Percentiles rank a stretch among this genome's conserved stretches.
phyloP scores from a whole-genome alignment of 2,113 vertebrate genomes.

The Calidris pygmaea region DNA sequence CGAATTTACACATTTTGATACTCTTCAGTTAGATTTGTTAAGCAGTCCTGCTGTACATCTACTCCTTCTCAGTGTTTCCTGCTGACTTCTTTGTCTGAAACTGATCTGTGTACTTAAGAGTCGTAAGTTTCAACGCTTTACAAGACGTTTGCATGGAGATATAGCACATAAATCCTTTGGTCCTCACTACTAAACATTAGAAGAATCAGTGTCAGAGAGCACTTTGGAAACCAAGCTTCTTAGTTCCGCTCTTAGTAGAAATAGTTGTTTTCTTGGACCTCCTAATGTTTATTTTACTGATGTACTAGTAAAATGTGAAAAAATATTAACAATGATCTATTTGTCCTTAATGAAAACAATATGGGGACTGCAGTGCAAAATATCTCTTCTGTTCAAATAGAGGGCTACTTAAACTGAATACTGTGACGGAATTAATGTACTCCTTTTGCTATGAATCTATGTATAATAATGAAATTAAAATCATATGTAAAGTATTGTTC shows the following conservation, averaged over 20 bases:
- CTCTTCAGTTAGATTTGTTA: neutral
- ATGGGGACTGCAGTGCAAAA: neutral
- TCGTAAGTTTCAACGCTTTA: neutral
- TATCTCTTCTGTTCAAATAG: neutral
- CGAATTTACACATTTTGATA: neutral
- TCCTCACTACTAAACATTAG: neutral
- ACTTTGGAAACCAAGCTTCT: neutral
- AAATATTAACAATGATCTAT: neutral
- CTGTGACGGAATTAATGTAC: neutral
- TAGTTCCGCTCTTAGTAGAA: neutral
- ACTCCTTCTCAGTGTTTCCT: neutral
- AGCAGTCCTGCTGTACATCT: neutral
- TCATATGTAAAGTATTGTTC: neutral
- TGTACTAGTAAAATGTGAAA: neutral
- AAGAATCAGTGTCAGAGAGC: neutral
- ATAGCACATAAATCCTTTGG: neutral
- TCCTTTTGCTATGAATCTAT: neutral
- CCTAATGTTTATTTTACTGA: neutral
- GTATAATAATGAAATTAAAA: neutral
- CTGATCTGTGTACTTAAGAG: neutral
- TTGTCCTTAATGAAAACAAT: neutral
- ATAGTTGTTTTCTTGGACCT: neutral
- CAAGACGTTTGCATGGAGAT: neutral
- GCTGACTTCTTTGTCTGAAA: neutral
- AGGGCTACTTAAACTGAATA: neutral